Evolutionary conservation across 1,140 invertebrate species (phyloP).

Genomic region (Euura lappo): DNA sequence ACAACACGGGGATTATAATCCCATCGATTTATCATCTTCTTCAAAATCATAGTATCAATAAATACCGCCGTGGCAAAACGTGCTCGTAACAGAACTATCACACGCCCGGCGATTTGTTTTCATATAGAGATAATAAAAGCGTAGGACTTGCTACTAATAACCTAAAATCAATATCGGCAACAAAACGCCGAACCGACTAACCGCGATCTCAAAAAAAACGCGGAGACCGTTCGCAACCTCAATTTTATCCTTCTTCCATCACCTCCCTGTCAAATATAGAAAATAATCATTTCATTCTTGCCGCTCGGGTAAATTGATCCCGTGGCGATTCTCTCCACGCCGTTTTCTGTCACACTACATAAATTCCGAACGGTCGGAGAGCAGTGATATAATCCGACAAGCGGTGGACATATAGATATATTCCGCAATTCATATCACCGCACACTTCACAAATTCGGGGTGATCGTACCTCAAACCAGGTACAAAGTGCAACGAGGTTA

Average conservation of each 20-base stretch:
- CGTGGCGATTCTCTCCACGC: slow-evolving; percentile 27
- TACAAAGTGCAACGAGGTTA: too few species aligned
- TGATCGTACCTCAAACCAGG: too few species aligned
- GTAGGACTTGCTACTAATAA: too few species aligned
- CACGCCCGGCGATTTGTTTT: slow-evolving; percentile 50
- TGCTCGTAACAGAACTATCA: slow-evolving; percentile 30
- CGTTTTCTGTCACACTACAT: not conserved
- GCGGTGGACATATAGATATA: too few species aligned
- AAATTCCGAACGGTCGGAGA: too few species aligned
- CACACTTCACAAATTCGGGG: too few species aligned
- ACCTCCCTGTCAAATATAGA: too few species aligned
- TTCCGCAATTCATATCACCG: too few species aligned
- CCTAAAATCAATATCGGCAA: too few species aligned
- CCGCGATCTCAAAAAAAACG: too few species aligned
- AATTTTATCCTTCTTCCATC: not conserved
- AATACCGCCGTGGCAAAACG: slow-evolving; percentile 29
- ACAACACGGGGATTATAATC: not conserved
- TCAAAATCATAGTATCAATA: slow-evolving; percentile 18
- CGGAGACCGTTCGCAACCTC: not conserved
- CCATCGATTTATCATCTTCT: slow-evolving; percentile 10
- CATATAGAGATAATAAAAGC: slow-evolving; percentile 13
- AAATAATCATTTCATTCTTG: not conserved
- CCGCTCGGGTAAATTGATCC: slow-evolving; percentile 8
- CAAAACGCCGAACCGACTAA: too few species aligned
- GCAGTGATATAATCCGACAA: too few species aligned